Evolutionary conservation across 2,797 vertebrate species (phyloP).

Genomic region (Psittacula echo): DNA sequence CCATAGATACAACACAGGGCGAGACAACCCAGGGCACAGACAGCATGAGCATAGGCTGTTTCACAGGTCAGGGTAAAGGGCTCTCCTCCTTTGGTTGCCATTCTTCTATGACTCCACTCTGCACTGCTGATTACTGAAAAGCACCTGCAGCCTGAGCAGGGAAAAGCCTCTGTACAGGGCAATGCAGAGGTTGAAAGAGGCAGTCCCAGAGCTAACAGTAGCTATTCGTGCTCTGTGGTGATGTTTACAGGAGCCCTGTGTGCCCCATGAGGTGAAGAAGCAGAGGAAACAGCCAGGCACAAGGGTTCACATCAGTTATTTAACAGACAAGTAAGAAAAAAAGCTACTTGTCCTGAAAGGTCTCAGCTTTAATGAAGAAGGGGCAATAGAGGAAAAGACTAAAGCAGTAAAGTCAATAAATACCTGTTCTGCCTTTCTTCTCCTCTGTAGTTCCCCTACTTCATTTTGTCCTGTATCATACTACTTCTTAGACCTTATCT

Average conservation of each 20-base stretch:
- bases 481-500: not conserved
- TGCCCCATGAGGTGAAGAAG: not conserved
- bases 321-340: not conserved
- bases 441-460: not conserved
- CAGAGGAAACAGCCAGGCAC: not conserved
- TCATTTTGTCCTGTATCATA: not conserved
- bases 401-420: not conserved
- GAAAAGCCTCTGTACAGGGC: not conserved
- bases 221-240: not conserved
- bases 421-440: not conserved
- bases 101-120: not conserved
- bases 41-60: not conserved
- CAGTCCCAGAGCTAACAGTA: not conserved
- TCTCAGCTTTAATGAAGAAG: not conserved
- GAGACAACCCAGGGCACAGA: not conserved
- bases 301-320: not conserved
- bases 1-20: not conserved
- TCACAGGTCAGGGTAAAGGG: not conserved
- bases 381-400: not conserved
- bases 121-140: not conserved
- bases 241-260: not conserved
- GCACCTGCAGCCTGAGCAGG: not conserved
- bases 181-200: not conserved
- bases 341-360: not conserved
- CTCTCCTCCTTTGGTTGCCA: not conserved